These are phyloP conservation scores for Erynnis tages DNA, from an alignment of 2,888 invertebrate genomes.

Conservation along the genomic window DNA sequence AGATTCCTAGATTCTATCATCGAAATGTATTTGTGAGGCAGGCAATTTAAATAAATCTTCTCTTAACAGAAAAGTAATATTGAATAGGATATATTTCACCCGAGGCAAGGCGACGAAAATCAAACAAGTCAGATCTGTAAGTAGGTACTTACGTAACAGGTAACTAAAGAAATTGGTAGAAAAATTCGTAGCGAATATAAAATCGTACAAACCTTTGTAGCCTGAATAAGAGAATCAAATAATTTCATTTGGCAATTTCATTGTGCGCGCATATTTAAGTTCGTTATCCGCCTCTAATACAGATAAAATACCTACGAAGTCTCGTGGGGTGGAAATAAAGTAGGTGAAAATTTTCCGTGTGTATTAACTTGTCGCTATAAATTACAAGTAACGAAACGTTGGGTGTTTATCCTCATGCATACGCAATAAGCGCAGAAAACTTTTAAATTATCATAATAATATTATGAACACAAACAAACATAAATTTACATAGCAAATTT, in stretches of 20 bases:
- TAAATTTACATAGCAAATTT: conserved; percentile 19
- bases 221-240: conserved; percentile 1
- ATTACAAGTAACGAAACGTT: conserved; percentile 20
- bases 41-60: too few species aligned
- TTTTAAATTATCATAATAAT: conserved; percentile 24
- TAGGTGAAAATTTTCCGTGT: conserved; percentile 25
- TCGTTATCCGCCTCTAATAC: conserved; percentile 11
- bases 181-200: background rate
- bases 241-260: conserved; percentile 19
- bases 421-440: conserved; percentile 15
- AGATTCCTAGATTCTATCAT: too few species aligned
- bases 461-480: conserved; percentile 10
- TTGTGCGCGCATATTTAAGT: conserved; percentile 4
- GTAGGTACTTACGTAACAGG: too few species aligned
- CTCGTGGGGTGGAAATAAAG: conserved; percentile 18
- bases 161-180: too few species aligned
- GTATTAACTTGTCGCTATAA: conserved; percentile 31
- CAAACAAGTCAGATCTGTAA: too few species aligned
- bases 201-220: background rate
- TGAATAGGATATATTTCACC: too few species aligned
- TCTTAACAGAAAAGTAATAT: too few species aligned
- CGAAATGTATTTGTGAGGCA: too few species aligned
- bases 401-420: conserved; percentile 26
- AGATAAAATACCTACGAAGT: conserved; percentile 13
- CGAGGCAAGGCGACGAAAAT: too few species aligned